A percentile compares a stretch with the other conserved stretches of the same genome.
phyloP scores from a whole-genome alignment of 2,113 vertebrate species.

The Spea multiplicata region DNA sequence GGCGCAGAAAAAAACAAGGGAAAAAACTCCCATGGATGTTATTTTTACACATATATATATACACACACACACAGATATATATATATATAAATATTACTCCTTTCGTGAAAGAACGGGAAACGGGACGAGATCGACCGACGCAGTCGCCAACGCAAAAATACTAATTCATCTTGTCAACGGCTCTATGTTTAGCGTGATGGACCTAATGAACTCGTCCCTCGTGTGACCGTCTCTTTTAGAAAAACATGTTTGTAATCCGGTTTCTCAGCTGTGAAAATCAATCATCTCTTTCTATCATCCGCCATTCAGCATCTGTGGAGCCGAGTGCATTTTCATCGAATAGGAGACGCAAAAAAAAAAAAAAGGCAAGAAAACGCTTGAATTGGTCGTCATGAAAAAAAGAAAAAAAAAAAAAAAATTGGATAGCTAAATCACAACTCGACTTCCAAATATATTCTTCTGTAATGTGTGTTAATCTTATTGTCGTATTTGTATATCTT shows the following conservation, averaged over 20 bases:
- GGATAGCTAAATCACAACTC: no score
- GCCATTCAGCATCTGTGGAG: slow-evolving; percentile 66
- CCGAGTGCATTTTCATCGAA: slow-evolving; percentile 64
- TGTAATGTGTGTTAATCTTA: no score
- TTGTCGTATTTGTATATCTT: no score
- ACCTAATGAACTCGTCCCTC: slow-evolving; percentile 63
- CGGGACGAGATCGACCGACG: slow-evolving; percentile 32
- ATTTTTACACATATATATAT: no score
- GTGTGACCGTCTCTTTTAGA: slow-evolving; percentile 60
- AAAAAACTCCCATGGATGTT: no score
- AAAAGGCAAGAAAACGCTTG: no score
- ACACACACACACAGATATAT: no score
- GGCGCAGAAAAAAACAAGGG: not conserved
- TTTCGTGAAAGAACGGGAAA: not conserved
- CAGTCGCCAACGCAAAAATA: slow-evolving; percentile 63
- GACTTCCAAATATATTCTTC: no score
- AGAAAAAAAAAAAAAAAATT: no score
- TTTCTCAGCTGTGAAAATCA: slow-evolving; percentile 75
- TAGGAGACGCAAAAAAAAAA: not conserved
- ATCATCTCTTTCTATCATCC: slow-evolving; percentile 69
- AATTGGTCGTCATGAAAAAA: no score
- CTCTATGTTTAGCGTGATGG: slow-evolving; percentile 72
- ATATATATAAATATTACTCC: no score
- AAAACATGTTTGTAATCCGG: slow-evolving; percentile 58
- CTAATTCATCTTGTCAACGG: slow-evolving; percentile 70